Base-by-base conservation (phyloP, 2,113 vertebrate species). In the Fregata magnificens region DNA sequence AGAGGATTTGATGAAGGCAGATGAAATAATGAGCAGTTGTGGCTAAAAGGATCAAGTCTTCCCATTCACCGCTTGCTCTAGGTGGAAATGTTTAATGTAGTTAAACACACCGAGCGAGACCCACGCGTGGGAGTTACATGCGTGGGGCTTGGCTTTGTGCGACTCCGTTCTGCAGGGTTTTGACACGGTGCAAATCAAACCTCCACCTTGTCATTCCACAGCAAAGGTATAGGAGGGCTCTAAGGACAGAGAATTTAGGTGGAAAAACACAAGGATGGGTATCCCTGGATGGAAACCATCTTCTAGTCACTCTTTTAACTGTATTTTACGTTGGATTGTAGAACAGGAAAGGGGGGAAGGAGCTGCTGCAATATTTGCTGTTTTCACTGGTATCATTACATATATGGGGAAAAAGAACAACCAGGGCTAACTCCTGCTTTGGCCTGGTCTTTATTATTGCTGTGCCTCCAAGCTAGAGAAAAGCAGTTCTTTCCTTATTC, bases 71-170 rank as follows among this genome's bases (percentile, higher is more conserved):
- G 20, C 10, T 34, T 66, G 13, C 26, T 55, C 31, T 29, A 9
- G 7, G 25, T 73, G 72, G 76, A 71, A 58, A 53, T 7, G 7
- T 29, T 90, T 65, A 22, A 47, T 5, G 17, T 58, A 14, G 32
- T 36, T 38, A 42, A 50, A 71, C 16, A 22, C 1, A 1, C 15
- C 3, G 1, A 28, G 31, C 1, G 31, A 62, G 34, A 56, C 6
- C 22, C 56, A 21, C 5, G 0, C 1, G 0, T 32, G 38, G 44
- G 31, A n/a, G 21, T 47, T n/a, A 31, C 24, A 5, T 2, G 6
- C 3, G 1, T n/a, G 34, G 50, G 26, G 14, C 31, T 59, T 66
- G 15, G 40, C 38, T 53, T 32, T 17, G 58, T 17, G 21, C 0
- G 0, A 26, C 38, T 72, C 26, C 1, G 0, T 40, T 11, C 62